Base-by-base conservation (phyloP, 2,797 vertebrate species). In the Acanthurus tractus region DNA sequence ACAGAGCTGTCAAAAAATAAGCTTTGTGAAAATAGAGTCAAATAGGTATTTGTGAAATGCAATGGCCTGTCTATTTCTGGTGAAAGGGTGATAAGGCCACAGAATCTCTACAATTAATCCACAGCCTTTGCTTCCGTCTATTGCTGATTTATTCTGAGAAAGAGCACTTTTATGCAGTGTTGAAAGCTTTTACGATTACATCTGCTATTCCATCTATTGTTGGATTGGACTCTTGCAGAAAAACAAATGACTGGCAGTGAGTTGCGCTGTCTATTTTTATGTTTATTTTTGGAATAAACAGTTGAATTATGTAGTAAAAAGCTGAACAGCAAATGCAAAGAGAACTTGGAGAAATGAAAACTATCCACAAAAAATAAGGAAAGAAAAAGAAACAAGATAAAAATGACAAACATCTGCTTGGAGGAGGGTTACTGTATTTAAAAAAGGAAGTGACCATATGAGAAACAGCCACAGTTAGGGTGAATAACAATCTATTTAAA, bases 41-140 rank as follows among this genome's bases (percentile, higher is more conserved):
- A 62, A 56, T 11, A 56, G 17, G 50, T 52, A 64, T 73, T 50
- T 74, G 36, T 46, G n/a, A 82, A 74, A 73, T 49, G 61, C 23
- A 74, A 63, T 71, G 0, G 64, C 29, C 45, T 54, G 0, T 0
- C 10, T 36, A 38, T n/a, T 1, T 58, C 17, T 52, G 34, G 18
- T 50, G 45, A 63, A 4, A 11, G 42, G 49, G 20, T 38, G 61
- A 42, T 8, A 5, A 76, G 17, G 40, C 29, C 29, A 15, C 25
- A 66, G 6, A 18, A 36, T 65, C 42, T 44, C 11, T 18, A 2
- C 3, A 29, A 25, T 4, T 62, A 25, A 59, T 76, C 36, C 22
- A 23, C 17, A 57, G 57, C 34, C 20, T 52, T 67, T 49, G 4
- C 46, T 54, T 36, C 36, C n/a, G 54, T 56, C 10, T 44, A 18